Base-by-base conservation (phyloP, 2,113 vertebrate genomes). In the Ptychochromis oligacanthus region DNA sequence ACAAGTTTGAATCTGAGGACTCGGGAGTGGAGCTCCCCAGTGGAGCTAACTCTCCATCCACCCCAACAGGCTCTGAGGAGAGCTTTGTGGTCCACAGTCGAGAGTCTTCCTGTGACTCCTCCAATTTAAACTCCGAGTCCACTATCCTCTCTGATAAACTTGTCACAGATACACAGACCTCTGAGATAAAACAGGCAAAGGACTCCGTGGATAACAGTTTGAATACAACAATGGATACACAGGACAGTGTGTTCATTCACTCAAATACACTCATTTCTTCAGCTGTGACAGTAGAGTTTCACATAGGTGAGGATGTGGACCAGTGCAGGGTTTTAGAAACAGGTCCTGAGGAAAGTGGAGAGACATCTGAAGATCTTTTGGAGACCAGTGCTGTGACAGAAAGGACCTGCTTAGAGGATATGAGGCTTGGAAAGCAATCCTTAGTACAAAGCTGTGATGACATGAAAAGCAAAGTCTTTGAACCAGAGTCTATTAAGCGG, bases 1-100 rank as follows among this genome's bases (percentile, higher is more conserved):
- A 95, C 91, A 98, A 97, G 92, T 96, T 96, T 90, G 97, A 97
- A 89, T 97, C 96, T 0, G 97, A 98, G 87, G 97, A 97, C 90
- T 97, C 97, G 0, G 97, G 97, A 11, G 97, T 97, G 76, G 97
- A 97, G 86, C 84, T 97, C 80, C 95, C 96, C 8, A 97, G 96
- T 0, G 96, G 96, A 10, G 95, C 96, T 1, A 96, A 97, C 88
- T 97, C 97, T 72, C 96, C 96, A 1, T 97, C 96, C 20, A 97
- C 96, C 0, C 97, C 95, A 0, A 96, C 94, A 0, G 93, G 94
- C 59, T 97, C 97, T 1, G 96, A 97, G 85, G 96, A 98, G 91
- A 97, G 96, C 86, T 97, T 98, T 93, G 95, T 96, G 18, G 95
- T 97, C 59, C 96, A 96, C 90, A 97, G 95, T 40, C 95, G 97